Percentiles rank a stretch among this genome's conserved stretches.
Evolutionary conservation across 1,140 invertebrate genomes (phyloP).

Genomic region (Cydia splendana): DNA sequence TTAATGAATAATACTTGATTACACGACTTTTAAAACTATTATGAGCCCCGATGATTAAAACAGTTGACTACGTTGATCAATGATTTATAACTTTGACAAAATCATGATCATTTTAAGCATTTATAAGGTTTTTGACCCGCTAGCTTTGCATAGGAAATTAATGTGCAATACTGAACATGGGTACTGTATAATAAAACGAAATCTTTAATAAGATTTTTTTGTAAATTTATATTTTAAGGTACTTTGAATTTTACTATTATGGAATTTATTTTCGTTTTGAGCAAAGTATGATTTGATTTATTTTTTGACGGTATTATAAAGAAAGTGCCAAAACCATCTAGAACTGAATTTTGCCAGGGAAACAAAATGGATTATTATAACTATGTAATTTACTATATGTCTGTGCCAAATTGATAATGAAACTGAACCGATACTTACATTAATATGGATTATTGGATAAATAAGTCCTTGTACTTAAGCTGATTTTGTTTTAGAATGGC

Average conservation of each 20-base stretch:
- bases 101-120: slow-evolving; percentile 23
- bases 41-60: neutral
- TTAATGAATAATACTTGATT: neutral
- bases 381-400: slow-evolving; percentile 47
- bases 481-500: neutral
- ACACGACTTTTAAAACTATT: neutral
- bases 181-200: slow-evolving; percentile 69
- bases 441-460: neutral
- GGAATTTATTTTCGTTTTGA: slow-evolving; percentile 59
- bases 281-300: slow-evolving; percentile 46
- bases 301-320: slow-evolving; percentile 43
- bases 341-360: slow-evolving; percentile 55
- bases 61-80: slow-evolving; percentile 1
- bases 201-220: slow-evolving; percentile 62
- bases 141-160: slow-evolving; percentile 64
- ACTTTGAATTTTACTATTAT: slow-evolving; percentile 59
- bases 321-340: slow-evolving; percentile 72
- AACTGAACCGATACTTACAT: slow-evolving; percentile 35
- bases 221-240: slow-evolving; percentile 58
- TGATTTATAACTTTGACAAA: slow-evolving; percentile 18
- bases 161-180: slow-evolving; percentile 75
- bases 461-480: neutral
- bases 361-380: slow-evolving; percentile 49
- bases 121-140: slow-evolving; percentile 13
- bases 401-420: slow-evolving; percentile 73